Evolutionary conservation across 2,113 vertebrate species (phyloP), one percentile per base, ranked within the genome.

Genomic region (Ictalurus punctatus): DNA sequence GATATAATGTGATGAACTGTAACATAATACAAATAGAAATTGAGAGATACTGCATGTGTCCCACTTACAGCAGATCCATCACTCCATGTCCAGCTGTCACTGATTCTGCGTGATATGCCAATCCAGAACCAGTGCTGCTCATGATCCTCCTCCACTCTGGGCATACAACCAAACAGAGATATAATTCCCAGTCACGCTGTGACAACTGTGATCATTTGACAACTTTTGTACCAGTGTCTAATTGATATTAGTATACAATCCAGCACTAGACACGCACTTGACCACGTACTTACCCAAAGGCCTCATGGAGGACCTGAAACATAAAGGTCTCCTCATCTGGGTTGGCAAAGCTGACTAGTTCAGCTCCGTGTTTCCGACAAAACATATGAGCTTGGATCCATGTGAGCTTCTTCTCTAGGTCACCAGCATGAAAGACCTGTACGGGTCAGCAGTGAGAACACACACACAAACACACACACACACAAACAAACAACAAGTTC

Each of bases 41-140:
- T 1, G 48, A 44, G n/a, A 52, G 3, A 52, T 54, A 40, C 7
- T 16, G 44, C 25, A 48, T 21, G 61, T 87, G 78, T 65, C n/a
- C 95, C 97, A 95, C 97, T 97, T 93, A 99, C 98, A 93, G 97
- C 96, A 2, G 96, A 91, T 23, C 98, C 98, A 0, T 99, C 98
- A 0, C 98, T 99, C 98, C 98, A 99, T 84, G 92, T 95, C 98
- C 98, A 99, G 93, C 96, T 97, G 90, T 95, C 95, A 37, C 96
- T 96, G 5, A 94, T 97, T 69, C 97, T 95, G 5, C 98, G 96
- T 93, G 98, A 98, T 86, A 99, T 95, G 37, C 98, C 98, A 0
- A 99, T 98, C 98, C 98, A 99, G 91, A 99, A 97, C 98, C 98
- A 99, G 91, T 97, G 97, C 93, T 99, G 97, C 91, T 99, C 98